Conservation (phyloP, 2,888 invertebrate species). For the Agrochola macilenta region DNA sequence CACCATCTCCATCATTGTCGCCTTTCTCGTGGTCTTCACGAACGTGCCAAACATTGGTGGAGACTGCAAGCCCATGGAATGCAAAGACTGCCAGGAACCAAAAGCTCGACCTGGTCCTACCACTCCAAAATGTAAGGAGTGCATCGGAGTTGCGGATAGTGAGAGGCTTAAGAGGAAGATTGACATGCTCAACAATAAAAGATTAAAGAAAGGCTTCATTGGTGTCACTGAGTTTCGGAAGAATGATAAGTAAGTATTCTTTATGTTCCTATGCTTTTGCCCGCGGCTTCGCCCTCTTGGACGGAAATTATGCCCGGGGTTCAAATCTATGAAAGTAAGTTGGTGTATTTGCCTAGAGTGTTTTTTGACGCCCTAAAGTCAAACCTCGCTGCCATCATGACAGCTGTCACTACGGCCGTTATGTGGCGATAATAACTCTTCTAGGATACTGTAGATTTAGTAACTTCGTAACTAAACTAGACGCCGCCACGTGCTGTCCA, state of each 20-base stretch:
- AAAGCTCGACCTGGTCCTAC: fast-evolving
- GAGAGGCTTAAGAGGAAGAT: slow-evolving; percentile 70
- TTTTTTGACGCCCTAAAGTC: too few relatives aligned
- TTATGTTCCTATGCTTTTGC: background rate
- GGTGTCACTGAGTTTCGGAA: slow-evolving; percentile 43
- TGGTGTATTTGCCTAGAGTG: too few relatives aligned
- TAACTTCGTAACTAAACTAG: too few relatives aligned
- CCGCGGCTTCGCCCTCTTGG: too few relatives aligned
- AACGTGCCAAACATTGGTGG: slow-evolving; percentile 57
- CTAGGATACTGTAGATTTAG: too few relatives aligned
- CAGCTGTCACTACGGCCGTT: too few relatives aligned
- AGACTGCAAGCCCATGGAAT: background rate
- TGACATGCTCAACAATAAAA: slow-evolving; percentile 64
- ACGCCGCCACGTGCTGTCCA: too few relatives aligned
- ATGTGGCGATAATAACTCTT: too few relatives aligned
- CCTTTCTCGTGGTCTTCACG: slow-evolving; percentile 74
- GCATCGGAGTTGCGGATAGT: slow-evolving; percentile 35
- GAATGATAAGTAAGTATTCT: slow-evolving; percentile 43
- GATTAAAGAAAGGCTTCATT: slow-evolving; percentile 32
- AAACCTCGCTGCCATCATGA: too few relatives aligned
- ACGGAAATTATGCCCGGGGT: background rate
- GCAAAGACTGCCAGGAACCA: slow-evolving; percentile 11
- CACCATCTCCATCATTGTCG: slow-evolving; percentile 69
- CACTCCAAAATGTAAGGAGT: background rate
- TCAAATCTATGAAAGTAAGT: too few relatives aligned